These are phyloP conservation scores for Columba livia DNA, from an alignment of 2,113 vertebrate species.

Conservation along the genomic window DNA sequence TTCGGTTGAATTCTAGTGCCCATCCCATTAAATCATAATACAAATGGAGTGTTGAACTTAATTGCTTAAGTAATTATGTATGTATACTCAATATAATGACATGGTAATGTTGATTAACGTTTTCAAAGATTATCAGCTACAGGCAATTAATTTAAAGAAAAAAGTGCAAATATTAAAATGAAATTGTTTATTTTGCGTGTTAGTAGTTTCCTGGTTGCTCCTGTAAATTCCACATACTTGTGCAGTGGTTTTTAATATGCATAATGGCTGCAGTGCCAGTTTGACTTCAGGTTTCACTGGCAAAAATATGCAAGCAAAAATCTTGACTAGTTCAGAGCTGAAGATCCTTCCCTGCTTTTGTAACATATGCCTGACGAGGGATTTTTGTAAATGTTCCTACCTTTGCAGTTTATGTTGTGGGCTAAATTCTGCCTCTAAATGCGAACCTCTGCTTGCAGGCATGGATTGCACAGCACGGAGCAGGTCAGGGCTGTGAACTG, in stretches of 20 bases:
- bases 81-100: background rate
- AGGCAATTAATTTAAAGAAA: background rate
- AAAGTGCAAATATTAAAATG: background rate
- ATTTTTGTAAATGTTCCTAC: background rate
- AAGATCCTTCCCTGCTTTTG: background rate
- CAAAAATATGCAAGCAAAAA: background rate
- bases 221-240: background rate
- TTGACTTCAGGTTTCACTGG: background rate
- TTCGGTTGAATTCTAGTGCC: background rate
- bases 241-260: rapidly evolving
- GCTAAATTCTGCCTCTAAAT: background rate
- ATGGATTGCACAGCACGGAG: rapidly evolving
- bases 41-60: background rate
- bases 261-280: background rate
- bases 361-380: background rate
- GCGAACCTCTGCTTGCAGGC: background rate
- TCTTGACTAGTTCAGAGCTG: background rate
- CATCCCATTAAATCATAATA: background rate
- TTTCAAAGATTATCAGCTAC: background rate
- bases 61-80: background rate
- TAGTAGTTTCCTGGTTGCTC: background rate
- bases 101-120: background rate
- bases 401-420: background rate
- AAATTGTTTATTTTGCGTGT: background rate
- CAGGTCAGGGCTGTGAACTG: background rate